phyloP scores from a whole-genome alignment of 53 echinoderm and acorn worm genomes.

The Astropecten irregularis region DNA sequence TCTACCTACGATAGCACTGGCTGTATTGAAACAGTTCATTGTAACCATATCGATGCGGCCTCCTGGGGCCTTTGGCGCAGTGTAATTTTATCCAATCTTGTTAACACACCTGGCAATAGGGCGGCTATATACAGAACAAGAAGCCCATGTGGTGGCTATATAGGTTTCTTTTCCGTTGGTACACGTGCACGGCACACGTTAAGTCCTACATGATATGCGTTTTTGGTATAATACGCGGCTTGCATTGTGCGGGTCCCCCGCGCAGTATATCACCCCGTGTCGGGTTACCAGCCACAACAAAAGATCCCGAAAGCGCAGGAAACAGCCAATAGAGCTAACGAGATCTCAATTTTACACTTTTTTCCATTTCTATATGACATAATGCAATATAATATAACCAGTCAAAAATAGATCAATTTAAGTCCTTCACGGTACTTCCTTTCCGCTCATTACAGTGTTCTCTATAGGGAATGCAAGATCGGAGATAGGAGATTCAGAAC shows the following conservation, averaged over 20 bases:
- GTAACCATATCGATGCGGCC: background rate
- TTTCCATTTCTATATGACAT: too few species aligned
- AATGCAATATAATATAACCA: background rate
- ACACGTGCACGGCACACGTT: too few species aligned
- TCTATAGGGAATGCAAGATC: too few species aligned
- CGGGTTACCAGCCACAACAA: background rate
- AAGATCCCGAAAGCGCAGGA: background rate
- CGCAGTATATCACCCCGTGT: background rate
- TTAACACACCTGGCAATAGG: slow-evolving; percentile 11
- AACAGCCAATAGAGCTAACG: background rate
- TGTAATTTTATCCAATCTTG: background rate
- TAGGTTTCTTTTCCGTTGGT: background rate
- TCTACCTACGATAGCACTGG: slow-evolving; percentile 15
- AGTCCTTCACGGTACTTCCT: too few species aligned
- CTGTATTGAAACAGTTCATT: background rate
- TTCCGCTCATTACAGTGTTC: too few species aligned
- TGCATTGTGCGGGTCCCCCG: background rate
- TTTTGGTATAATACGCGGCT: background rate
- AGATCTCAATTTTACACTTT: background rate
- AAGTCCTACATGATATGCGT: background rate
- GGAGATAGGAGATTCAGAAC: too few species aligned
- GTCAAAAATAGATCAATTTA: background rate
- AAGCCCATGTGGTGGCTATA: background rate
- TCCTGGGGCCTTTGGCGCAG: background rate
- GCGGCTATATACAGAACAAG: background rate